Evolutionary conservation across 2,888 invertebrate species (phyloP).

Genomic region (Carpatolechia fugitivella): DNA sequence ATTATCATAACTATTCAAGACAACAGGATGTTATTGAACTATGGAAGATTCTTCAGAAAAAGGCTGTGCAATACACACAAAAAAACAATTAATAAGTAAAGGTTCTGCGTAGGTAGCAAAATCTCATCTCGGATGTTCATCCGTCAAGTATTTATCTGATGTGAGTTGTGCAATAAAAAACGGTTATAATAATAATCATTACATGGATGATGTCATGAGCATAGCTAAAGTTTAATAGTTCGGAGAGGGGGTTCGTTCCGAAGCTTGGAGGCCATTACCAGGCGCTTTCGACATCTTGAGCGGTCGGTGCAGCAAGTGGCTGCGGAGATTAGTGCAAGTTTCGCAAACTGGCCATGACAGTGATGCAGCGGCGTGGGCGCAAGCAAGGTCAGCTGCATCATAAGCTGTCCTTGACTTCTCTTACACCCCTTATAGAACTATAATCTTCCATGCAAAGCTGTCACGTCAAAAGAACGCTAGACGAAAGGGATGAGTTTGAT

Average conservation of each 20-base stretch:
- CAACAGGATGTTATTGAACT: constrained; percentile 41
- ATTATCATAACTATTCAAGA: constrained; percentile 45
- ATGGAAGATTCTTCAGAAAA: constrained; percentile 21
- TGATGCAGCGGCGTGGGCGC: constrained; percentile 38
- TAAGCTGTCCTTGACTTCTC: neutral
- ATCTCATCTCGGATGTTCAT: no score
- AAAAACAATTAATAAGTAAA: neutral
- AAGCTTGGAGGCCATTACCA: constrained; percentile 43
- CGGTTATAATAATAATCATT: neutral
- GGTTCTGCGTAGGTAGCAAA: no score
- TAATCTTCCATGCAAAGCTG: neutral
- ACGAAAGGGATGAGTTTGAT: no score
- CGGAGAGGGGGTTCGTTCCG: no score
- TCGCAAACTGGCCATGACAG: constrained; percentile 75
- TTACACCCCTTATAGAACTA: neutral
- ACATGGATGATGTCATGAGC: no score
- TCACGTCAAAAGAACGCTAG: no score
- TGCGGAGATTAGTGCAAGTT: constrained; percentile 43
- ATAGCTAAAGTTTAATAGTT: no score
- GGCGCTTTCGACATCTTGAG: constrained; percentile 45
- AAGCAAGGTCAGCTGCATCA: constrained; percentile 70
- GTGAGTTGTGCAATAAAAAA: no score
- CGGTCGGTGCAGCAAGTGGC: constrained; percentile 45
- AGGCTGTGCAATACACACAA: no score
- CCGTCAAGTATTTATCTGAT: no score